phyloP scores from a whole-genome alignment of 2,113 vertebrate genomes.

The Coptodon bakossiorum region DNA sequence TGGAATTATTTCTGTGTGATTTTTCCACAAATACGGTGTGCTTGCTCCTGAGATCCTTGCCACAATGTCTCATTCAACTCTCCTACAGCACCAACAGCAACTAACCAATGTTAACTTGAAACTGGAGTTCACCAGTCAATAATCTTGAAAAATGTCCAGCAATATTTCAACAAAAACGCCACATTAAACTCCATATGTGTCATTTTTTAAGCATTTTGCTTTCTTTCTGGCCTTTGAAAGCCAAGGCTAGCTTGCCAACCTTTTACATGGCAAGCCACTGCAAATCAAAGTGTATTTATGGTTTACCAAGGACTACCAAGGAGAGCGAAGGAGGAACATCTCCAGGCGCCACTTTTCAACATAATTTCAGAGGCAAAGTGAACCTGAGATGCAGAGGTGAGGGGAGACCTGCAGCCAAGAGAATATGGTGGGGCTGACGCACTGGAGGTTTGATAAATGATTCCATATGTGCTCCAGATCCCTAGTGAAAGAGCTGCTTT shows the following conservation, averaged over 20 bases:
- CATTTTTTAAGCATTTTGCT: neutral
- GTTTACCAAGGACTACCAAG: neutral
- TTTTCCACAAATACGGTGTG: rapidly evolving
- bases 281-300: neutral
- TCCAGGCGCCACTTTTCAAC: conserved; percentile 21
- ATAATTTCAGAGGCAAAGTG: conserved; percentile 8
- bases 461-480: conserved; percentile 71
- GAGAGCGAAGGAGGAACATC: neutral
- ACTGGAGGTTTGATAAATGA: conserved; percentile 52
- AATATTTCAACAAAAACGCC: neutral
- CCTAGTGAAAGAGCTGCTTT: conserved; percentile 72
- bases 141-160: neutral
- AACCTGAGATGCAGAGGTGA: conserved; percentile 36
- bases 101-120: neutral
- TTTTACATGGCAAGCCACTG: neutral
- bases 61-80: neutral
- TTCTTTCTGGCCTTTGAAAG: neutral
- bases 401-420: conserved; percentile 37
- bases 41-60: neutral
- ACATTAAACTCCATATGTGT: neutral
- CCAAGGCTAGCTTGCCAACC: neutral
- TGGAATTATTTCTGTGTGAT: neutral
- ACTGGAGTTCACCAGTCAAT: neutral
- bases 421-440: conserved; percentile 5
- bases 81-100: neutral